These are phyloP conservation scores for Vipera latastei DNA, from an alignment of 2,797 vertebrate genomes.

Conservation along the genomic window DNA sequence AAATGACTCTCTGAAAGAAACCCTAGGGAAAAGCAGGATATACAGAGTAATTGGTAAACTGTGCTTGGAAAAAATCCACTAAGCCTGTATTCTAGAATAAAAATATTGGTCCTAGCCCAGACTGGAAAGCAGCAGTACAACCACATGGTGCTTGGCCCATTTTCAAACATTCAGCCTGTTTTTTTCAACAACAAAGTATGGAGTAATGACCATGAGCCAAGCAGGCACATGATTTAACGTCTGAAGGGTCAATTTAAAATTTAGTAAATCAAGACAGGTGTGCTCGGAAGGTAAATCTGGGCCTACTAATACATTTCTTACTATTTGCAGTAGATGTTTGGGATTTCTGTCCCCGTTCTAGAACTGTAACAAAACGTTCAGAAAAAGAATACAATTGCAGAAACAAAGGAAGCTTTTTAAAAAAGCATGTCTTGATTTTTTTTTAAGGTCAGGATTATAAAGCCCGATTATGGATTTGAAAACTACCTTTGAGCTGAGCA, in stretches of 20 bases:
- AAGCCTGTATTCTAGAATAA: conserved; percentile 15
- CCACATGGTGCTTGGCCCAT: conserved; percentile 33
- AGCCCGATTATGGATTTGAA: not conserved
- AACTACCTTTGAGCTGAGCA: not conserved
- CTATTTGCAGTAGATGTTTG: not conserved
- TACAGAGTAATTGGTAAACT: not conserved
- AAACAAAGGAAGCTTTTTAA: not conserved
- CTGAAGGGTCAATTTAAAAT: conserved; percentile 11
- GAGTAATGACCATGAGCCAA: conserved; percentile 20
- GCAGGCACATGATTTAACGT: not conserved
- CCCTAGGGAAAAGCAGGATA: not conserved
- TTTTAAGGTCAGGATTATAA: not conserved
- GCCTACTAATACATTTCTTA: not conserved
- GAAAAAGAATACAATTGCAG: not conserved
- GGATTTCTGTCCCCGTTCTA: not conserved
- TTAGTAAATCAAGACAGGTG: not conserved
- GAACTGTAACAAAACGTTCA: not conserved
- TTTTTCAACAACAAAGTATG: conserved; percentile 32
- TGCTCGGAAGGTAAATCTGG: not conserved
- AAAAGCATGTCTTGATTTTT: not conserved
- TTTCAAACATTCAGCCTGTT: conserved; percentile 29
- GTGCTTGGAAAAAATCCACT: conserved; percentile 14
- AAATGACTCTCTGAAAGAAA: not conserved
- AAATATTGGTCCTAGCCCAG: conserved; percentile 28
- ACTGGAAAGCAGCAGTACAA: conserved; percentile 13